phyloP scores from a whole-genome alignment of 2,113 vertebrate genomes.

The Menura novaehollandiae region DNA sequence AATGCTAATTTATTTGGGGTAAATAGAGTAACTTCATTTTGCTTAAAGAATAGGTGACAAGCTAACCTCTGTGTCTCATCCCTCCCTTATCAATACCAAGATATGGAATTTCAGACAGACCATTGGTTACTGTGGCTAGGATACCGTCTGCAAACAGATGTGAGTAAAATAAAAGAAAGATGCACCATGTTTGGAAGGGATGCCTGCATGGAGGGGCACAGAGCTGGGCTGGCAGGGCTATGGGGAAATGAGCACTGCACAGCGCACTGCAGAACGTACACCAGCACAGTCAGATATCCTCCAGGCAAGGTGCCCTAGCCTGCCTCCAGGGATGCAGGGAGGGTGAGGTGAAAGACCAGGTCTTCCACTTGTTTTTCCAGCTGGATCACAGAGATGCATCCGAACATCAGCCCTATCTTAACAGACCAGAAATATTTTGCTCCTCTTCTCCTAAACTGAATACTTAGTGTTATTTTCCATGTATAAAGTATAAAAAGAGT shows the following conservation, averaged over 20 bases:
- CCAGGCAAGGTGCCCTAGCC: neutral
- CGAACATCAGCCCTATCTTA: neutral
- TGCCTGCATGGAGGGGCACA: neutral
- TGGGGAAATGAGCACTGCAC: neutral
- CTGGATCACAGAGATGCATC: neutral
- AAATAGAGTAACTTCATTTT: neutral
- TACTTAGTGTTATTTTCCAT: neutral
- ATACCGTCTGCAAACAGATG: neutral
- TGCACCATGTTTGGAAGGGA: neutral
- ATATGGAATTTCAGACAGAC: neutral
- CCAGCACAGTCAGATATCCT: too few relatives aligned
- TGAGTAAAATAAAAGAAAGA: neutral
- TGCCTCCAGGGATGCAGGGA: neutral
- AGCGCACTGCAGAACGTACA: neutral
- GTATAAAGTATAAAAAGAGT: neutral
- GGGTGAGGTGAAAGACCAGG: neutral
- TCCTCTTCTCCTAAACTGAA: neutral
- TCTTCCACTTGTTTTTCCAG: neutral
- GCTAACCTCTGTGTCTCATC: neutral
- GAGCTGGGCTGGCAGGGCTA: too few relatives aligned
- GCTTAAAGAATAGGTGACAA: neutral
- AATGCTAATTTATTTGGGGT: neutral
- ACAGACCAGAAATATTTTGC: neutral
- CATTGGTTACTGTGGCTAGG: neutral
- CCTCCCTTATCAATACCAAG: neutral